phyloP scores from a whole-genome alignment of 2,797 vertebrate genomes.

The Argya squamiceps region DNA sequence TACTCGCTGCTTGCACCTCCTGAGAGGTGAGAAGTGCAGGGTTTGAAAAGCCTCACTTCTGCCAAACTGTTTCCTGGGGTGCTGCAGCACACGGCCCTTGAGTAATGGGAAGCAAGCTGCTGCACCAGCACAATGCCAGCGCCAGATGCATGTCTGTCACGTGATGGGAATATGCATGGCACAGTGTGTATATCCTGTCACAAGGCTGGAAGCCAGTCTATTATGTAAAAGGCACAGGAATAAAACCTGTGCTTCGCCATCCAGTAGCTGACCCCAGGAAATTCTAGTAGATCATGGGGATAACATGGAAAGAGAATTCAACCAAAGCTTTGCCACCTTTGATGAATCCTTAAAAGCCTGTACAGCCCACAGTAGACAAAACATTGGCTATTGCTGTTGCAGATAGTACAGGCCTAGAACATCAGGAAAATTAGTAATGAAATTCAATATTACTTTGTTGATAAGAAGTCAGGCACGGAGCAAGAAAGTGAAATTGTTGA shows the following conservation, averaged over 20 bases:
- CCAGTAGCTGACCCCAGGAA: not conserved
- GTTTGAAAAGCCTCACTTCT: not conserved
- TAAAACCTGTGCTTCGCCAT: not conserved
- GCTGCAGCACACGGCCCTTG: not conserved
- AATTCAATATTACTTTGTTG: not conserved
- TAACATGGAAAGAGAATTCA: not conserved
- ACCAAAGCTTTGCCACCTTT: not conserved
- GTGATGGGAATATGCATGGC: not conserved
- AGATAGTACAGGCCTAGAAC: not conserved
- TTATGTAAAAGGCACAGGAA: not conserved
- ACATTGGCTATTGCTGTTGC: not conserved
- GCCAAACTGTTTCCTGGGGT: not conserved
- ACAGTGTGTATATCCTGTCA: rapidly evolving
- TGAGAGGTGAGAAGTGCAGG: not conserved
- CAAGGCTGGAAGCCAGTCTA: not conserved
- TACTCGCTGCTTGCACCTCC: rapidly evolving
- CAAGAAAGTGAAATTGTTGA: not conserved
- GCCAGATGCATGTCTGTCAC: rapidly evolving
- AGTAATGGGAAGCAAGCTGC: not conserved
- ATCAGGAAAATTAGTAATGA: not conserved
- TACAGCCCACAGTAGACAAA: not conserved
- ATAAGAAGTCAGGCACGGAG: not conserved
- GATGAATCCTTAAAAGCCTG: not conserved
- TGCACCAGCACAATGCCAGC: not conserved
- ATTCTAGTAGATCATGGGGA: not conserved